These are phyloP conservation scores for Ciconia maguari DNA, from an alignment of 2,113 vertebrate genomes.

Conservation along the genomic window DNA sequence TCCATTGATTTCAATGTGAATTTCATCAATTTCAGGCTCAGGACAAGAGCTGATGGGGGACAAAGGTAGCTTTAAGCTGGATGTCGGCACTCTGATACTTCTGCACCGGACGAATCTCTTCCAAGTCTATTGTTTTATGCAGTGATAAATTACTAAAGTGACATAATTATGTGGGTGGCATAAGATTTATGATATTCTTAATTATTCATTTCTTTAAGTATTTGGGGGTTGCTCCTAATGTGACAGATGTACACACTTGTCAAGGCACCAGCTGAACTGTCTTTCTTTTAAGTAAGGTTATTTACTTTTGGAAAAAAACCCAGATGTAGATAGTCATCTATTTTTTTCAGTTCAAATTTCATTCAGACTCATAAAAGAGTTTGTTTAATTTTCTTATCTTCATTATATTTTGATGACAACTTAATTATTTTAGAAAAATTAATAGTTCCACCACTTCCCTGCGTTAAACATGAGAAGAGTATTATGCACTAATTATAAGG, in stretches of 20 bases:
- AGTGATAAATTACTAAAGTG: background rate
- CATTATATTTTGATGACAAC: slow-evolving; percentile 10
- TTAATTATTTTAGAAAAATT: slow-evolving; percentile 45
- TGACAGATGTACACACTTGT: slow-evolving; percentile 12
- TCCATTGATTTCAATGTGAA: background rate
- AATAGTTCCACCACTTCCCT: background rate
- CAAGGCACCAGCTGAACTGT: background rate
- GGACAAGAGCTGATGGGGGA: background rate
- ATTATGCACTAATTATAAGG: slow-evolving; percentile 39
- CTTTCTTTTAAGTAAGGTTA: background rate
- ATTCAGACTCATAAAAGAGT: background rate
- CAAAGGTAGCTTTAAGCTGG: background rate
- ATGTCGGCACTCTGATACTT: background rate
- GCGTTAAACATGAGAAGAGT: background rate
- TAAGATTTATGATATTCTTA: background rate
- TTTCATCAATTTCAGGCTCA: background rate
- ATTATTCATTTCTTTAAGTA: background rate
- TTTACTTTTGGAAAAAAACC: background rate
- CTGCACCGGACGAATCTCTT: background rate
- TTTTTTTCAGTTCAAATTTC: background rate
- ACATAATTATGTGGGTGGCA: background rate
- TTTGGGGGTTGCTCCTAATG: background rate
- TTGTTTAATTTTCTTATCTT: slow-evolving; percentile 40
- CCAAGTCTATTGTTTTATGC: background rate
- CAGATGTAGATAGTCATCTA: background rate